These are phyloP conservation scores for Cryptosula pallasiana DNA, from an alignment of 2,888 invertebrate genomes.

Conservation along the genomic window DNA sequence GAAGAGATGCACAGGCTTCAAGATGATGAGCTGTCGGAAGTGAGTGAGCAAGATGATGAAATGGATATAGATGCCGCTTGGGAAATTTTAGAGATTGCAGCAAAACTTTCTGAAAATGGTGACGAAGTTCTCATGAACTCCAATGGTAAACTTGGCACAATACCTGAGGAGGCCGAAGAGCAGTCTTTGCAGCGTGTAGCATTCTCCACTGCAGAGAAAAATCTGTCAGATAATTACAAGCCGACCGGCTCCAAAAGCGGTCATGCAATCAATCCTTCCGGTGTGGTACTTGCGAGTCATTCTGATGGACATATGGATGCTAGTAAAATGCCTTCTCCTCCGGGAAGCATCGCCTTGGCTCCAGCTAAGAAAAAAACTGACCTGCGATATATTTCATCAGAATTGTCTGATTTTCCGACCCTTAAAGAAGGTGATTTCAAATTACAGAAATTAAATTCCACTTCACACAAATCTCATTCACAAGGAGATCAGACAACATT, in stretches of 20 bases:
- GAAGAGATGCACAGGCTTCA: background rate
- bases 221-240: too few relatives aligned
- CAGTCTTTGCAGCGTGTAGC: too few relatives aligned
- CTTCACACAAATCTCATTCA: background rate
- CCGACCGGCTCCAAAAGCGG: background rate
- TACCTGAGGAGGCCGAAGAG: background rate
- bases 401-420: background rate
- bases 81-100: background rate
- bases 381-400: background rate
- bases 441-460: background rate
- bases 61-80: background rate
- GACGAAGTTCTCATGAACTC: too few relatives aligned
- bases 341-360: background rate
- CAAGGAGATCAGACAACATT: background rate
- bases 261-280: background rate
- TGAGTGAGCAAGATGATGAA: background rate
- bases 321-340: background rate
- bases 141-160: background rate
- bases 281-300: background rate
- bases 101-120: background rate
- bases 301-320: background rate
- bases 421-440: background rate
- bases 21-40: background rate
- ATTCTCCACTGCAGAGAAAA: too few relatives aligned
- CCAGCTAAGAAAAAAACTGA: background rate